Evolutionary conservation across 2,113 vertebrate genomes (phyloP).

Genomic region (Lichenostomus cassidix): DNA sequence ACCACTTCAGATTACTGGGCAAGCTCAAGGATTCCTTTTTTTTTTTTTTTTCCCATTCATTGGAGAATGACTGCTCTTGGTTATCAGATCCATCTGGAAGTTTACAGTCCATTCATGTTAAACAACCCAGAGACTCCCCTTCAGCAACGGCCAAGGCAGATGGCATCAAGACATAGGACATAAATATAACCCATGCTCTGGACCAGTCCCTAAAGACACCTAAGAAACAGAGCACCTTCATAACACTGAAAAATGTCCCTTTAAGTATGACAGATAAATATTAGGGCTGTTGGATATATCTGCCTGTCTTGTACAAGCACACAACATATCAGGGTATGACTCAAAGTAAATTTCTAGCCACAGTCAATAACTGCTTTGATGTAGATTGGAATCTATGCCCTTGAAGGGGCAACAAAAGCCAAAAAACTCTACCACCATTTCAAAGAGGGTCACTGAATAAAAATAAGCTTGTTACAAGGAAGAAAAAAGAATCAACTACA

Average conservation of each 20-base stretch:
- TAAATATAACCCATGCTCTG: neutral
- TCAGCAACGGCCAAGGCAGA: neutral
- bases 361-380: constrained; percentile 31
- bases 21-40: neutral
- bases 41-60: neutral
- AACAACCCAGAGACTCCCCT: neutral
- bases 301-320: neutral
- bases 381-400: neutral
- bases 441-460: constrained; percentile 50
- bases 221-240: neutral
- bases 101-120: neutral
- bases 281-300: neutral
- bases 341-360: neutral
- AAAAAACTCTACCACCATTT: neutral
- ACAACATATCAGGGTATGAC: neutral
- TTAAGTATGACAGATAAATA: neutral
- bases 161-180: neutral
- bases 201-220: neutral
- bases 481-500: neutral
- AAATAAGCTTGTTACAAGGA: constrained; percentile 33
- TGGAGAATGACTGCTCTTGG: neutral
- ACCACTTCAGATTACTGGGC: neutral
- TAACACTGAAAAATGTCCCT: neutral
- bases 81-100: neutral
- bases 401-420: constrained; percentile 13